phyloP scores from a whole-genome alignment of 2,797 vertebrate genomes.

The Sebastes cheni region DNA sequence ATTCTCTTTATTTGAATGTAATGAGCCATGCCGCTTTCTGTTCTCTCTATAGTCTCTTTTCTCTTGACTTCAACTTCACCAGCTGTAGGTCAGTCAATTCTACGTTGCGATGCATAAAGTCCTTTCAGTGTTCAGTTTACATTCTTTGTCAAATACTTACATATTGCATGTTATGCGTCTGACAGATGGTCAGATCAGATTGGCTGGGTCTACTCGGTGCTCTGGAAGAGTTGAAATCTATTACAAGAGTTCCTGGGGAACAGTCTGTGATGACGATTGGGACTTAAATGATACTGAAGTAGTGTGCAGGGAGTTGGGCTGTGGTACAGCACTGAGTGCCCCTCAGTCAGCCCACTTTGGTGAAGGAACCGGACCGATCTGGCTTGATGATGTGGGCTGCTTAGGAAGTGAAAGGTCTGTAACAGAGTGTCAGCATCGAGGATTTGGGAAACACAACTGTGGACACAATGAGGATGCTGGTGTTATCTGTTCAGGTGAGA shows the following conservation, averaged over 20 bases:
- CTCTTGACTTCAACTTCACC: not conserved
- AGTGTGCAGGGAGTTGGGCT: constrained; percentile 30
- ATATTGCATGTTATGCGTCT: not conserved
- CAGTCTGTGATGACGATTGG: constrained; percentile 14
- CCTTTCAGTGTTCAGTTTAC: not conserved
- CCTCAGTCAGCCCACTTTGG: not conserved
- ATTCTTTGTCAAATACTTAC: not conserved
- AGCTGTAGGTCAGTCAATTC: constrained; percentile 2
- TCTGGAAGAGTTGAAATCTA: constrained; percentile 48
- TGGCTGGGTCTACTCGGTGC: not conserved
- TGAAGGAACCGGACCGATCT: not conserved
- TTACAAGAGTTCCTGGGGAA: constrained; percentile 5
- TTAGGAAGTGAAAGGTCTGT: not conserved
- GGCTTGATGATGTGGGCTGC: not conserved
- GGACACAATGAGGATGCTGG: not conserved
- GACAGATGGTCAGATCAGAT: not conserved
- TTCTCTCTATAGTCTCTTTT: not conserved
- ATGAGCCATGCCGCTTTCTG: not conserved
- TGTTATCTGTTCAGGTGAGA: constrained; percentile 30
- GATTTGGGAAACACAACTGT: constrained; percentile 6
- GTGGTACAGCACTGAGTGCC: not conserved
- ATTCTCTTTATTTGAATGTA: not conserved
- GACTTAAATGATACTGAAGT: not conserved
- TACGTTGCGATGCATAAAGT: not conserved
- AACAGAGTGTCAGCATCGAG: not conserved